Evolutionary conservation across 2,113 vertebrate genomes (phyloP).

Genomic region (Hipposideros armiger): DNA sequence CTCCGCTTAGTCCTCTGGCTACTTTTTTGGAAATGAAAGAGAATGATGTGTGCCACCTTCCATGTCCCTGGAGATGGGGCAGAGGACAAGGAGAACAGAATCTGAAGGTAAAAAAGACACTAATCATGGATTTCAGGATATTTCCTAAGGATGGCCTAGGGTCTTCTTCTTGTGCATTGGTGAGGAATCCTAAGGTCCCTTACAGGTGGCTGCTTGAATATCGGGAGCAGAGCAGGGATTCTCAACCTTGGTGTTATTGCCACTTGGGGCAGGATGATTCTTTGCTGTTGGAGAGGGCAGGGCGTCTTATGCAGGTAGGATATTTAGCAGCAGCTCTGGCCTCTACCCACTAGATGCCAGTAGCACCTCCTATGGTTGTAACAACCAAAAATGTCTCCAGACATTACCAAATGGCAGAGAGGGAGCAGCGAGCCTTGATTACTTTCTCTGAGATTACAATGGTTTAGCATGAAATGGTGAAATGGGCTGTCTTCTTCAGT

Average conservation of each 20-base stretch:
- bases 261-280: neutral
- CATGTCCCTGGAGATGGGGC: neutral
- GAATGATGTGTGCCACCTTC: neutral
- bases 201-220: neutral
- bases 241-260: neutral
- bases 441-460: neutral
- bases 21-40: neutral
- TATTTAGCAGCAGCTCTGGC: neutral
- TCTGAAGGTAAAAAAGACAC: neutral
- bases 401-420: neutral
- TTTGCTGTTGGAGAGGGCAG: neutral
- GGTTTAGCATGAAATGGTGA: neutral
- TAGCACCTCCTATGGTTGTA: neutral
- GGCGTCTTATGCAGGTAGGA: neutral
- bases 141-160: neutral
- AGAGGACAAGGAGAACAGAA: neutral
- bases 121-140: neutral
- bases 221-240: neutral
- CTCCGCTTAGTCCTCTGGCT: neutral
- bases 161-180: neutral
- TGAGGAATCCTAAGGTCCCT: neutral
- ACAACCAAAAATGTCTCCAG: neutral
- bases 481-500: neutral
- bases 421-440: neutral
- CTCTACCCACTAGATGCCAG: neutral